A percentile compares a stretch with the other conserved stretches of the same genome.
Conservation (phyloP, 2,888 invertebrate species). For the Gnatocerus cornutus region DNA sequence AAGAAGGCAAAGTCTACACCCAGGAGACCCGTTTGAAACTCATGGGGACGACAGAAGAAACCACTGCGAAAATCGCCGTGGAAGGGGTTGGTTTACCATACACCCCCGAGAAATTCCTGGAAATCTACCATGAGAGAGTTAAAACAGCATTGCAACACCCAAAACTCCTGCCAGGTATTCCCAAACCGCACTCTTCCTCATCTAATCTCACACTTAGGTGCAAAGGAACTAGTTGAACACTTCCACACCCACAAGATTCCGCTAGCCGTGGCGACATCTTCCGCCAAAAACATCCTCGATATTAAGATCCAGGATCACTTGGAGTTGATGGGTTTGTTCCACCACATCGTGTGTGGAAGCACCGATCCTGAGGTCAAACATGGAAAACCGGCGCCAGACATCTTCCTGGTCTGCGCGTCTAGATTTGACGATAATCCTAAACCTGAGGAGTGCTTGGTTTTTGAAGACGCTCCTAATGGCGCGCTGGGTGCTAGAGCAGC, state of each 20-base stretch:
- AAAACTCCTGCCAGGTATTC: constrained; percentile 75
- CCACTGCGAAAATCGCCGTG: constrained; percentile 73
- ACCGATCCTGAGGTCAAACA: constrained; percentile 79
- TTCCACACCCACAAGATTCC: constrained; percentile 76
- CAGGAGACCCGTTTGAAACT: constrained; percentile 77
- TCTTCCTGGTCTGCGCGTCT: constrained; percentile 74
- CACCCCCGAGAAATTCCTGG: constrained; percentile 75
- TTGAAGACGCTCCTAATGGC: neutral
- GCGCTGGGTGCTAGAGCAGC: neutral
- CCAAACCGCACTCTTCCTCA: neutral
- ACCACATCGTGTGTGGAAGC: constrained; percentile 77
- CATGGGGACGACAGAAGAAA: constrained; percentile 72
- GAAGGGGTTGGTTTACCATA: constrained; percentile 76
- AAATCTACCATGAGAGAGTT: constrained; percentile 71
- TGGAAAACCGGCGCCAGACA: constrained; percentile 84
- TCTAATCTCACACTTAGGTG: constrained; percentile 18
- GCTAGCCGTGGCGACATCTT: constrained; percentile 81
- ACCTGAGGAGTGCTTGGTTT: constrained; percentile 60
- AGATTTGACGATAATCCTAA: constrained; percentile 64
- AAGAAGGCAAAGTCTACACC: constrained; percentile 74
- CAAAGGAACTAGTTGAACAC: constrained; percentile 75
- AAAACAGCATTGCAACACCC: constrained; percentile 73
- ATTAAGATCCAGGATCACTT: constrained; percentile 73
- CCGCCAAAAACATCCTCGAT: constrained; percentile 73
- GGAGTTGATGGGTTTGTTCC: constrained; percentile 72